Conservation (phyloP, 2,888 invertebrate genomes). For the Brachypterus glaber region DNA sequence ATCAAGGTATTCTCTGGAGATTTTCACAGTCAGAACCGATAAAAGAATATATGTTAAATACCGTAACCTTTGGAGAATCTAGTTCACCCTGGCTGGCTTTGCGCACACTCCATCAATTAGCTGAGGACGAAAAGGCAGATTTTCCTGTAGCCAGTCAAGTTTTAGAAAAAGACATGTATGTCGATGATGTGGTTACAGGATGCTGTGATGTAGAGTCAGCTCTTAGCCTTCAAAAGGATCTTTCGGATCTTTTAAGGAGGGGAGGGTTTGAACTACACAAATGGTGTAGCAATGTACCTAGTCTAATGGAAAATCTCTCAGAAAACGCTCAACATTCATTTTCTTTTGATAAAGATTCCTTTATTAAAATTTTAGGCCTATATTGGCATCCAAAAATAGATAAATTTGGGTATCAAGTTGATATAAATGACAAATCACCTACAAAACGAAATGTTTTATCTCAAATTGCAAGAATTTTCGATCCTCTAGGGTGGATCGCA, state of each 20-base stretch:
- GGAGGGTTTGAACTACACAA: no score
- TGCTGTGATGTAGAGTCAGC: background rate
- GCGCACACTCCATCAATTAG: background rate
- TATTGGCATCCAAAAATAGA: no score
- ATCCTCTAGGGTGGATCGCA: conserved; percentile 6
- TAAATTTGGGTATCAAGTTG: background rate
- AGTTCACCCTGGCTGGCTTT: no score
- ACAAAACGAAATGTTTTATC: conserved; percentile 4
- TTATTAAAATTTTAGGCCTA: background rate
- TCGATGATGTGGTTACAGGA: background rate
- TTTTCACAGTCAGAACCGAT: no score
- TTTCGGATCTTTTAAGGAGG: no score
- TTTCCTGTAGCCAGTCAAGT: background rate
- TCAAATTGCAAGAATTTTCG: conserved; percentile 8
- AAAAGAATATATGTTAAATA: no score
- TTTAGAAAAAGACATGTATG: background rate
- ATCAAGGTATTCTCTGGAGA: background rate
- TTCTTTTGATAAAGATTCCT: no score
- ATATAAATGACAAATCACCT: background rate
- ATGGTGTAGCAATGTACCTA: no score
- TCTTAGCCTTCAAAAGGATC: background rate
- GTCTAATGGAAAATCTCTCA: background rate
- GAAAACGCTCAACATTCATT: background rate
- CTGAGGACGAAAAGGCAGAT: conserved; percentile 1
- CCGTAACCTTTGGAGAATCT: background rate